Base-by-base conservation (phyloP, 2,888 invertebrate genomes). In the Drosophila prostipennis region DNA sequence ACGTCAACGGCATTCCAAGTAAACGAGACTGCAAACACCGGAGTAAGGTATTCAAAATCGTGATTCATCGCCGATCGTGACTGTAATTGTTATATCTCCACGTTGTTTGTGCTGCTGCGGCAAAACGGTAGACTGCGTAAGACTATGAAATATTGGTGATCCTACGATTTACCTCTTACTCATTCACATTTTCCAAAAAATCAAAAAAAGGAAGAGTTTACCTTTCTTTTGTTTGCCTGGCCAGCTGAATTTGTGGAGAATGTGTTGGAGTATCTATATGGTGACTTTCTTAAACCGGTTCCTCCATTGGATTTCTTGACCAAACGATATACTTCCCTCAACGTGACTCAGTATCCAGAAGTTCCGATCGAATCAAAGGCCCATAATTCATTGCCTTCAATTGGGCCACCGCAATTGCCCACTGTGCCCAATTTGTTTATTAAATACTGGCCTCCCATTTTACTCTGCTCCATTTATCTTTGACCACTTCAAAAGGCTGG, bases 251-350 rank as follows among this genome's bases (percentile, higher is more conserved):
- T 16, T 14, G 14, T 42, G 19, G 16, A 10, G 26, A 11, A 23
- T 36, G 6, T 59, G 11, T 36, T 34, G 34, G 11, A 26, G n/a
- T 36, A 29, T 36, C 16, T 19, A 26, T 26, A 16, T 39, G 68
- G 49, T 67, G 71, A 79, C 79, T 84, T 81, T 84, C 81, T 67
- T 71, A 79, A 81, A 84, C 81, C 76, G 84, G 84, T 81, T 81
- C 26, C 13, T 1, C 2, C 53, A 53, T 52, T 39, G 52, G 55
- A 53, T 39, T 52, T 60, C 56, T 45, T 70, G 70, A 52, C 60
- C 60, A 46, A 39, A 39, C 4, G 55, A 55, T 71, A 70, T 36
- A 37, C 10, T 48, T 13, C 48, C 5, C 32, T 8, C 29, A 23
- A 43, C 46, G 63, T 65, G 65, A 65, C 46, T 65, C 65, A 65